These are phyloP conservation scores for Scolopax bukidnonensis DNA, from an alignment of 2,797 vertebrate species.

Conservation along the genomic window DNA sequence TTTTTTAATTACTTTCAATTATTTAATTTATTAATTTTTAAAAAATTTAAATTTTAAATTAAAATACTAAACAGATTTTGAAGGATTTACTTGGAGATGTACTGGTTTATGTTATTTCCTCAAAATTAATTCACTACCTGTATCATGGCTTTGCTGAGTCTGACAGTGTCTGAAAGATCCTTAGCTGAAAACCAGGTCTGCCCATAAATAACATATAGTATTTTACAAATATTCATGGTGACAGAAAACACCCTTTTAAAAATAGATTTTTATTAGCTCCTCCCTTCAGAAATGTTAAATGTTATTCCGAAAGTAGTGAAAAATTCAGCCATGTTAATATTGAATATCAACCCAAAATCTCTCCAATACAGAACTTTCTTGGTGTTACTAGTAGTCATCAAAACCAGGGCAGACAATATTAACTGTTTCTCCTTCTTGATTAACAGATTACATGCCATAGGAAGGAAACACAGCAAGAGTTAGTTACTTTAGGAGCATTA, in stretches of 20 bases:
- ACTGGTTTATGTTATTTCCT: not conserved
- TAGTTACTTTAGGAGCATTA: not conserved
- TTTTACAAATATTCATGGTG: not conserved
- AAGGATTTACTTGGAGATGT: slow-evolving; percentile 2
- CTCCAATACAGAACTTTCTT: not conserved
- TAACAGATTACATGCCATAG: not conserved
- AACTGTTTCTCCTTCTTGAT: not conserved
- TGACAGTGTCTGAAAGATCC: not conserved
- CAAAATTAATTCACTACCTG: slow-evolving; percentile 23
- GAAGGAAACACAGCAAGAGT: not conserved
- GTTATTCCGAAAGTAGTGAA: not conserved
- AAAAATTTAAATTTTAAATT: not conserved
- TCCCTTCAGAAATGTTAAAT: not conserved
- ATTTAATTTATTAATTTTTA: too few species aligned
- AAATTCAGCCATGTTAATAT: not conserved
- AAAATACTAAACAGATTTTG: slow-evolving; percentile 28
- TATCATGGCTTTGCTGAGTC: not conserved
- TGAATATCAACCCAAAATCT: not conserved
- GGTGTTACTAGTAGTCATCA: not conserved
- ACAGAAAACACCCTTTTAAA: not conserved
- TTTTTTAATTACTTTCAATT: not conserved
- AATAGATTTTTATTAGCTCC: not conserved
- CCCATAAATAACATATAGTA: not conserved
- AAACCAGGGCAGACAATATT: not conserved
- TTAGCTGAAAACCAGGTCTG: not conserved